Base-by-base conservation (phyloP, 2,888 invertebrate species). In the Oscheius sp. region DNA sequence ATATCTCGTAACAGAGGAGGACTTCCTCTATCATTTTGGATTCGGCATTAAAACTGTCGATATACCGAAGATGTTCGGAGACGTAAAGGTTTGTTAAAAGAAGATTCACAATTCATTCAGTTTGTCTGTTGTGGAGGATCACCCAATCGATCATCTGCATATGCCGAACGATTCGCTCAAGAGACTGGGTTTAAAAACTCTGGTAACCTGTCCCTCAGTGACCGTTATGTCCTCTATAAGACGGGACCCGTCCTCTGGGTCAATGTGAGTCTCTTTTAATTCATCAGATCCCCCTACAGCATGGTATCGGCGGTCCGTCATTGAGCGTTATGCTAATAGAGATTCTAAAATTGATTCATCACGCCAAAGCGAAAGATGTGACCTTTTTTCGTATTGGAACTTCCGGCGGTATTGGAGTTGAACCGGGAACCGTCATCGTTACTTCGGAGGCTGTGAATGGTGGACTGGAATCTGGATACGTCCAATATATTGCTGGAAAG, bases 241-340 rank as follows among this genome's bases (percentile, higher is more conserved):
- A 87, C 87, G 3, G 88, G 88, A 2, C 87, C 87, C 0, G 86
- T 88, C 4, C 78, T 88, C 24, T 87, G 87, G 80, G 87, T 87
- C 64, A 88, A 87, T 77, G 87, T 88, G 75, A 84, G 86, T 70
- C 8, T 50, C 67, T 36, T 32, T 17, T 22, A 2, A n/a, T 17
- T 20, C n/a, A 33, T n/a, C n/a, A n/a, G n/a, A n/a, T n/a, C n/a
- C 14, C 33, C 8, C 68, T 76, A 44, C 67, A 94, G 94, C 98
- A 98, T 86, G 98, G 97, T 68, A 98, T 98, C 93, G 98, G 97
- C 4, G 92, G 94, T 64, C 95, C 97, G 4, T 97, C 97, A 0
- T 91, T 96, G 65, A 93, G 94, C 61, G 95, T 98, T 80, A 90
- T 97, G 64, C 90, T 98, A 68, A 94, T 96, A 87, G 97, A 98